A percentile compares a stretch with the other conserved stretches of the same genome.
Conservation (phyloP, 1,140 invertebrate species). For the Riptortus pedestris region DNA sequence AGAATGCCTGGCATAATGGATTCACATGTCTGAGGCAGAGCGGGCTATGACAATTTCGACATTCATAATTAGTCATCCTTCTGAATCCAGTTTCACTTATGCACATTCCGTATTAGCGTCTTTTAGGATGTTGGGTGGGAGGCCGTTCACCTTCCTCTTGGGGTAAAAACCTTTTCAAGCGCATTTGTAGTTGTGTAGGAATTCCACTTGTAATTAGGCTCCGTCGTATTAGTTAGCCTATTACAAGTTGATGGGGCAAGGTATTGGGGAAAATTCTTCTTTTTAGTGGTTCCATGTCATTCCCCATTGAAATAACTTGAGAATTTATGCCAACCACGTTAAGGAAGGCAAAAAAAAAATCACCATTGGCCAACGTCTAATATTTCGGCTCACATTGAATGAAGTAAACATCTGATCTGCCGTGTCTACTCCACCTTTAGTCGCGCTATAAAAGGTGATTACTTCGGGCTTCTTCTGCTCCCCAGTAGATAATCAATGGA, state of each 20-base stretch:
- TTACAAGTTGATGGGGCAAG: neutral
- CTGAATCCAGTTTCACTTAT: neutral
- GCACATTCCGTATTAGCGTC: neutral
- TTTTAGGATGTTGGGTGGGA: neutral
- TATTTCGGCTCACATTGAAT: slow-evolving; percentile 17
- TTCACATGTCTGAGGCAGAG: neutral
- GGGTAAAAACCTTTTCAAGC: neutral
- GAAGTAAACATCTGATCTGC: slow-evolving; percentile 32
- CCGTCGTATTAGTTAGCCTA: neutral
- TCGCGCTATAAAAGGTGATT: neutral
- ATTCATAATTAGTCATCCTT: neutral
- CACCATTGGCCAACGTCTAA: slow-evolving; percentile 21
- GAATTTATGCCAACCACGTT: neutral
- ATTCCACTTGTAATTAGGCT: neutral
- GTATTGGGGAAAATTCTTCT: neutral
- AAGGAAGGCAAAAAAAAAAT: slow-evolving; percentile 9
- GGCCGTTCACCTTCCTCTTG: neutral
- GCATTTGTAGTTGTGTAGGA: neutral
- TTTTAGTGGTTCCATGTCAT: neutral
- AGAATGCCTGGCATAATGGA: neutral
- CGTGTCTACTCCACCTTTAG: slow-evolving; percentile 34
- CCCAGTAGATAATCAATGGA: neutral
- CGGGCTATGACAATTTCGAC: neutral
- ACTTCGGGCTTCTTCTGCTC: neutral
- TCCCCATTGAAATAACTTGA: neutral